phyloP scores from a whole-genome alignment of 2,888 invertebrate species.

The Amphipoea oculea region DNA sequence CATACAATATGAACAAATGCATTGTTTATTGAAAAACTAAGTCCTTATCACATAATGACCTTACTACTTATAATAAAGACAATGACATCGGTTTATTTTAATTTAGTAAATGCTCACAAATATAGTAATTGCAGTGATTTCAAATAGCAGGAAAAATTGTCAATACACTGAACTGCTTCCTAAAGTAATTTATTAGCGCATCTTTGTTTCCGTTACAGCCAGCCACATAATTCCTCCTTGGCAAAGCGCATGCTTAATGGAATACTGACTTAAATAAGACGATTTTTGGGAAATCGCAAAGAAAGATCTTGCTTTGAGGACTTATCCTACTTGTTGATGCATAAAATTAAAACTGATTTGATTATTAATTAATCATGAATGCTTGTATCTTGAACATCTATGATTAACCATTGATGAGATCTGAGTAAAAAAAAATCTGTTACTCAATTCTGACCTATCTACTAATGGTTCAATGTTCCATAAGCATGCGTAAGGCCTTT shows the following conservation, averaged over 20 bases:
- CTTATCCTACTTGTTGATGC: no score
- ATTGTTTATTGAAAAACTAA: slow-evolving; percentile 27
- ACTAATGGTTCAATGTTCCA: no score
- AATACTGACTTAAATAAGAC: no score
- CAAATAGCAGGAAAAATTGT: background rate
- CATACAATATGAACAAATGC: slow-evolving; percentile 27
- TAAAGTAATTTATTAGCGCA: background rate
- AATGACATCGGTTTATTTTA: background rate
- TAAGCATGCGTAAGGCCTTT: background rate
- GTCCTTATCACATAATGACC: slow-evolving; percentile 14
- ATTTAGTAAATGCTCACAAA: background rate
- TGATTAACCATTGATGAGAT: no score
- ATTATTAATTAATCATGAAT: no score
- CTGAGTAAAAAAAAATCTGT: no score
- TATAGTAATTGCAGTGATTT: background rate
- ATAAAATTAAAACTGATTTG: no score
- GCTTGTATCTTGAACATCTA: no score
- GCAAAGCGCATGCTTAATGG: background rate
- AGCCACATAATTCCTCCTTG: background rate
- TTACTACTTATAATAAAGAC: background rate
- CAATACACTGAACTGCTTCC: background rate
- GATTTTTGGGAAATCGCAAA: no score
- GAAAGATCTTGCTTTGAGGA: no score
- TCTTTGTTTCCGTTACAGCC: background rate
- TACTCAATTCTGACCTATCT: no score